These are phyloP conservation scores for Megaceryle maxima DNA, from an alignment of 2,113 vertebrate species.

Conservation along the genomic window DNA sequence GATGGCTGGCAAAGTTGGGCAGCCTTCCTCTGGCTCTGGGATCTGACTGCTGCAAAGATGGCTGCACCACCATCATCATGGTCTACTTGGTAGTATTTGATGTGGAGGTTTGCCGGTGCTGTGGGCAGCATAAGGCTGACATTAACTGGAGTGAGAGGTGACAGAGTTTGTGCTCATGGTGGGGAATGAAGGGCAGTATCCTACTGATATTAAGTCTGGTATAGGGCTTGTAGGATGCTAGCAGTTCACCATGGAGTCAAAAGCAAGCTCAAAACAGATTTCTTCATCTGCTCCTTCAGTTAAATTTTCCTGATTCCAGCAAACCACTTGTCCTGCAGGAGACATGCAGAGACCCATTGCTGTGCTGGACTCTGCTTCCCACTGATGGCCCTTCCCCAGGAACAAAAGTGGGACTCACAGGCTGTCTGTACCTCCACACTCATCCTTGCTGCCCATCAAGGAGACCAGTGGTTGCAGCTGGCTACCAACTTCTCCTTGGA, in stretches of 20 bases:
- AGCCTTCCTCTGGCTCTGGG: background rate
- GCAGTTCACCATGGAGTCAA: background rate
- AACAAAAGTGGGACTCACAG: background rate
- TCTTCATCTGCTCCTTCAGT: background rate
- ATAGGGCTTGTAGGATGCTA: background rate
- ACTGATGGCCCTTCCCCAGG: background rate
- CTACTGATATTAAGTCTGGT: background rate
- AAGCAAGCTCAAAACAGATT: background rate
- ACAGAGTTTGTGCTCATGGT: background rate
- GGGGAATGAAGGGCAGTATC: background rate
- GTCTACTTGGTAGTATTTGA: background rate
- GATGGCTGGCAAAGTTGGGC: background rate
- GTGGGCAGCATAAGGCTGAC: background rate
- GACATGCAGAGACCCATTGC: rapidly evolving
- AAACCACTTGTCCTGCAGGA: background rate
- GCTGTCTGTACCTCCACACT: background rate
- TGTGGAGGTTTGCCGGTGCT: background rate
- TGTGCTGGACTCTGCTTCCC: background rate
- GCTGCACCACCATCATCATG: background rate
- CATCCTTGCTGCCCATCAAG: background rate
- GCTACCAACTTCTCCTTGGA: background rate
- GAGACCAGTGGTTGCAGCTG: background rate
- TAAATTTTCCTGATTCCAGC: background rate
- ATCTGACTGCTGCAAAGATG: background rate
- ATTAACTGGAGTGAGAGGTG: background rate